Evolutionary conservation across 2,797 vertebrate genomes (phyloP), one percentile per base, ranked within the genome.

Genomic region (Sebastolobus alascanus): DNA sequence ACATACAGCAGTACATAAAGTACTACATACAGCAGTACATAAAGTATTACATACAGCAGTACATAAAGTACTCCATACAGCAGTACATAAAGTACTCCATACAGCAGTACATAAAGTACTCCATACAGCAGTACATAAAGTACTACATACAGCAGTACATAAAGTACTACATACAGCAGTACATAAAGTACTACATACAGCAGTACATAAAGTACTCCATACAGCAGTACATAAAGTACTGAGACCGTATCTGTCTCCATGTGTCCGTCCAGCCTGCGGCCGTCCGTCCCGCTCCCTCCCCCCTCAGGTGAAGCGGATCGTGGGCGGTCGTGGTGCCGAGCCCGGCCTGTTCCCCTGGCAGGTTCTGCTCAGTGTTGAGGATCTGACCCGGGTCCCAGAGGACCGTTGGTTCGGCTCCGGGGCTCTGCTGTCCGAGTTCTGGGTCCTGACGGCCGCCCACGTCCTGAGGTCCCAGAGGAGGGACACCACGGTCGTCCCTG

Each of bases 301-400:
- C 0, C 77, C 86, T 14, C 95, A 97, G 68, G 94, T 96, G 91
- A 99, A 98, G 92, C 93, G 98, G 33, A 97, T 99, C 11, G 97
- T 99, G 0, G 98, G 98, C 0, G 98, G 98, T 12, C 94, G 95
- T 1, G 93, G 93, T 0, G 97, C 98, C 0, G 95, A 95, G 66
- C 96, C 96, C 0, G 98, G 98, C 10, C 95, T 96, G 73, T 99
- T 99, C 87, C 98, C 98, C 0, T 99, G 98, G 98, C 98, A 99
- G 91, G 97, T 96, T 1, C 96, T 99, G 22, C 97, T 99, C 7
- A 96, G 97, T 27, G 97, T 99, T 69, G 96, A 97, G 85, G 98
- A 99, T 13, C 90, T 90, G 40, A 97, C 97, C 1, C 95, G 98
- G 8, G 96, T 99, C n/a, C 98, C 98, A 0, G 96, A 97, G 0